A percentile compares a stretch with the other conserved stretches of the same genome.
Evolutionary conservation across 2,888 invertebrate species (phyloP).

Genomic region (Agonum fuliginosum): DNA sequence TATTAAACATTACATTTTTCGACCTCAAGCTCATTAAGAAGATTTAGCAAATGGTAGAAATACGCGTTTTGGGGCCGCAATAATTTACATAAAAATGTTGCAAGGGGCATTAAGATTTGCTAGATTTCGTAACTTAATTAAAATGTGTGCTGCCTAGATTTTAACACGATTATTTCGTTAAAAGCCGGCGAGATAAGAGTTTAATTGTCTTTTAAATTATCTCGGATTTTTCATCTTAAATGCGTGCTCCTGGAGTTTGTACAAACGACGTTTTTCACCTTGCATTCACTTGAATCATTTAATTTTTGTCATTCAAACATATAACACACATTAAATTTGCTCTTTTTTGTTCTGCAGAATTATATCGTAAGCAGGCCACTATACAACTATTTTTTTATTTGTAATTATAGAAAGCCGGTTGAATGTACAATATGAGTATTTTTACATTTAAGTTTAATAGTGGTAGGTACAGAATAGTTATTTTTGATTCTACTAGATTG

Average conservation of each 20-base stretch:
- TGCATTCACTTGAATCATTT: neutral
- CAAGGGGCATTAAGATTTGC: constrained; percentile 21
- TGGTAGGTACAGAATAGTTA: no score
- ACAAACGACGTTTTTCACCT: neutral
- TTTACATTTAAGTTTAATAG: no score
- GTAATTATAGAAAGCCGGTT: no score
- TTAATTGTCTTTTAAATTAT: constrained; percentile 48
- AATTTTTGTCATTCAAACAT: no score
- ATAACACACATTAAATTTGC: no score
- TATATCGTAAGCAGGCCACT: neutral
- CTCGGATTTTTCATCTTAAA: constrained; percentile 34
- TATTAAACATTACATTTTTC: constrained; percentile 27
- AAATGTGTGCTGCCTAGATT: constrained; percentile 37
- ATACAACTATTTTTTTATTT: no score
- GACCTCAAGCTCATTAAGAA: neutral
- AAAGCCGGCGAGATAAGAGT: constrained; percentile 25
- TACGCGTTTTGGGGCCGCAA: neutral
- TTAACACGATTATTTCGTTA: constrained; percentile 34
- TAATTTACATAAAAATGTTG: constrained; percentile 40
- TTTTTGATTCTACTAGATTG: no score
- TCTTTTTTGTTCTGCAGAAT: neutral
- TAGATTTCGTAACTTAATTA: constrained; percentile 42
- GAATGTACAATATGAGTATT: no score
- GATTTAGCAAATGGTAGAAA: neutral
- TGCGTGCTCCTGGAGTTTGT: neutral